Evolutionary conservation across 2,113 vertebrate species (phyloP).

Genomic region (Cyprinodon tularosa): DNA sequence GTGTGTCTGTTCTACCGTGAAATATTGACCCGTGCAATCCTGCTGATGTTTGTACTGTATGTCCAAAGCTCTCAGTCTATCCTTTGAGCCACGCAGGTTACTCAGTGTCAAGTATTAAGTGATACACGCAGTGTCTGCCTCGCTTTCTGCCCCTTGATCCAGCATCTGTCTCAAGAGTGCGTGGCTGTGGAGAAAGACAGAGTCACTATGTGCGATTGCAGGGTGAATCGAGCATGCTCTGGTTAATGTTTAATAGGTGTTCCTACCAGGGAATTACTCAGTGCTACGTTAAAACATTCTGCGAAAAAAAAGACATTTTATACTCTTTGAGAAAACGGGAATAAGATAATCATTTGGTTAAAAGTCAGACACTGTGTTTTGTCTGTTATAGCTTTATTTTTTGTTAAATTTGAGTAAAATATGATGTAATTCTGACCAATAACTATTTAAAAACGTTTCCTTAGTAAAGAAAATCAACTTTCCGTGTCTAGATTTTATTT

Average conservation of each 20-base stretch:
- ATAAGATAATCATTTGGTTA: constrained; percentile 24
- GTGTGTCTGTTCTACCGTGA: neutral
- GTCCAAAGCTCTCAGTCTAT: neutral
- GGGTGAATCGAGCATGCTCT: constrained; percentile 60
- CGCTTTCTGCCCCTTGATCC: constrained; percentile 57
- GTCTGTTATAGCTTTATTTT: neutral
- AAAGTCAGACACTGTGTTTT: neutral
- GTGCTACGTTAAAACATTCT: constrained; percentile 28
- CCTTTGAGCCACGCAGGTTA: neutral
- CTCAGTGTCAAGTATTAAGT: neutral
- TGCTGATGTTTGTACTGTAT: constrained; percentile 15
- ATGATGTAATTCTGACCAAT: neutral
- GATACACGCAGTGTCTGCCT: constrained; percentile 35
- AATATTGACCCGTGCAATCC: neutral
- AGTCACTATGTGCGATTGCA: constrained; percentile 30
- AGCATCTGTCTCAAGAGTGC: constrained; percentile 3
- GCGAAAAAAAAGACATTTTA: neutral
- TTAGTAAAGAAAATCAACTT: neutral
- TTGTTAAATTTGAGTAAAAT: neutral
- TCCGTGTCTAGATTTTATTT: neutral
- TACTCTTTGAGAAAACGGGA: neutral
- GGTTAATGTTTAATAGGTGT: constrained; percentile 77
- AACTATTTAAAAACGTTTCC: neutral
- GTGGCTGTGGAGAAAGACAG: constrained; percentile 32
- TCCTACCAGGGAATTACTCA: constrained; percentile 53